Evolutionary conservation across 2,113 vertebrate genomes (phyloP).

Genomic region (Scortum barcoo): DNA sequence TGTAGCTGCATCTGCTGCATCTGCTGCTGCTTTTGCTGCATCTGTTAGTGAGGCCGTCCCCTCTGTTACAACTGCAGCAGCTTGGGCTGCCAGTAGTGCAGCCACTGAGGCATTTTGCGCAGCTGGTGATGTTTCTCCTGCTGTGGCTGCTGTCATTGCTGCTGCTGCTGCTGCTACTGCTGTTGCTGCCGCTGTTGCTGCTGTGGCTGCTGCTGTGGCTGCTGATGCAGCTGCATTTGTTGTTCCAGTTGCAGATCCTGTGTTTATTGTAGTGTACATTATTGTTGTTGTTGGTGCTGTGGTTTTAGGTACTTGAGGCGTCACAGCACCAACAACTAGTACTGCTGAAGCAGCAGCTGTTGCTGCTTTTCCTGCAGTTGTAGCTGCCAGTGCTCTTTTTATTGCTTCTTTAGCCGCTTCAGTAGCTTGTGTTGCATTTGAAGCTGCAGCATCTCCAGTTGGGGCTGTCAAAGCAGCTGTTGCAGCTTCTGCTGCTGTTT

Average conservation of each 20-base stretch:
- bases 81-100: background rate
- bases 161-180: background rate
- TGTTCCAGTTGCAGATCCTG: background rate
- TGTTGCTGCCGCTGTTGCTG: conserved; percentile 1
- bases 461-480: background rate
- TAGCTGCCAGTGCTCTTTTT: background rate
- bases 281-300: background rate
- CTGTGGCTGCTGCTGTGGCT: background rate
- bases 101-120: background rate
- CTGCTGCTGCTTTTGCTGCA: background rate
- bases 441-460: background rate
- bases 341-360: background rate
- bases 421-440: background rate
- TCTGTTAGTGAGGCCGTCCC: background rate
- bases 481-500: background rate
- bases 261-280: background rate
- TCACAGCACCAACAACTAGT: accelerated
- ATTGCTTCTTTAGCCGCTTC: background rate
- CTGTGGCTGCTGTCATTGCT: background rate
- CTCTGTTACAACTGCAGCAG: background rate
- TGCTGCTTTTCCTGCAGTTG: background rate
- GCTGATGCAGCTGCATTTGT: too few relatives aligned
- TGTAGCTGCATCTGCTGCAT: background rate
- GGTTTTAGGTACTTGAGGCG: background rate
- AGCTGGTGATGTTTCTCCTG: background rate